These are phyloP conservation scores for Podarcis lilfordi DNA, from an alignment of 2,797 vertebrate genomes.

Conservation along the genomic window DNA sequence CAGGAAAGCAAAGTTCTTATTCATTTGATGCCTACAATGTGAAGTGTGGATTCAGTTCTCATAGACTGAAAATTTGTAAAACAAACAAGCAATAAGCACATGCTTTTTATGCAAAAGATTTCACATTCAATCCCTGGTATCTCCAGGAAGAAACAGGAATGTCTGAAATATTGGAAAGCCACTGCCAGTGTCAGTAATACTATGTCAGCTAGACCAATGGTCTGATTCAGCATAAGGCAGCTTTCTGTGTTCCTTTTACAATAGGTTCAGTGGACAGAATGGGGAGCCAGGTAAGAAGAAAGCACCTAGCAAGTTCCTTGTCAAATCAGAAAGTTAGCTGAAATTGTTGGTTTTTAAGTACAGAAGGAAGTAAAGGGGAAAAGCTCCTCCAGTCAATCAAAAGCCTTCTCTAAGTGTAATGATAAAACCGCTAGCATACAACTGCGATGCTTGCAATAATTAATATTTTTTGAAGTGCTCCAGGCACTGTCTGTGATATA, in stretches of 20 bases:
- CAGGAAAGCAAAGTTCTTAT: constrained; percentile 29
- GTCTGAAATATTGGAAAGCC: too few species aligned
- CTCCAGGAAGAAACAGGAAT: too few species aligned
- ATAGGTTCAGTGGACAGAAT: neutral
- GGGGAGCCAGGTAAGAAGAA: neutral
- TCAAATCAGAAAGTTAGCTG: neutral
- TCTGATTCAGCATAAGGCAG: too few species aligned
- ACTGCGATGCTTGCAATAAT: neutral
- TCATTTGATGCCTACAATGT: constrained; percentile 36
- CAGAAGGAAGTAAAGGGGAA: too few species aligned
- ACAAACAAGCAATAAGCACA: too few species aligned
- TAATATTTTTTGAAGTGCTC: too few species aligned
- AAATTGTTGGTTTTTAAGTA: neutral
- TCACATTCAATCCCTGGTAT: too few species aligned
- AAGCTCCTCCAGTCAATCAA: too few species aligned
- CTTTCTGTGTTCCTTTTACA: neutral
- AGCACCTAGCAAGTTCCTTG: neutral
- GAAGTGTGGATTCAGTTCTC: constrained; percentile 35
- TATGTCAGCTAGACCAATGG: too few species aligned
- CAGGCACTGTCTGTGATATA: too few species aligned
- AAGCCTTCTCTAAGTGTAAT: neutral
- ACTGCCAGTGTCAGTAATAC: too few species aligned
- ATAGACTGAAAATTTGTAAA: constrained; percentile 44
- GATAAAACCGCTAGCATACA: neutral
- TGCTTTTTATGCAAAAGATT: too few species aligned